Base-by-base conservation (phyloP, 2,113 vertebrate species). In the Morone chrysops region DNA sequence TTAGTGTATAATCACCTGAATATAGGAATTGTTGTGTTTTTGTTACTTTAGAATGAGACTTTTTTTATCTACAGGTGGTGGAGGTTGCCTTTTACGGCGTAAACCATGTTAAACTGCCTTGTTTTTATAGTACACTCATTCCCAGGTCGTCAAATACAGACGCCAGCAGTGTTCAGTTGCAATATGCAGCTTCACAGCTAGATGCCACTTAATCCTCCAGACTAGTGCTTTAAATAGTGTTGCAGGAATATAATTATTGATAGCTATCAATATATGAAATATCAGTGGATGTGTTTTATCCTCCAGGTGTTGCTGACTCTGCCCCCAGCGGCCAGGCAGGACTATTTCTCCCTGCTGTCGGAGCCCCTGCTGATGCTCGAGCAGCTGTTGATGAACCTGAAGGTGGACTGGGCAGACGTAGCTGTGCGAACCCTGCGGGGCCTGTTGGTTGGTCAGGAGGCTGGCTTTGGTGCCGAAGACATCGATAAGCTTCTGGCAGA, bases 381-480 rank as follows among this genome's bases (percentile, higher is more conserved):
- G 78, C 98, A 99, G 93, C 95, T 99, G 16, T 92, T 99, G 84
- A 99, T 99, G 98, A 99, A 99, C 89, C 96, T 99, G 93, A 98
- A 99, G 89, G 98, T 99, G 84, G 97, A 99, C 59, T 99, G 98
- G 97, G 96, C 94, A 5, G 94, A 96, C 0, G 75, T 95, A 0
- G 97, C 96, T 0, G 95, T 99, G 60, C 93, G 92, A 56, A 97
- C 95, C 0, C 94, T 99, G 60, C 95, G 93, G 50, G 95, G 95
- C 14, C 95, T 97, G 38, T 89, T 98, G 78, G 80, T 94, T 1
- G 93, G 94, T n/a, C 96, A 96, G 86, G 96, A 98, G 61, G 91
- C 95, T 0, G 95, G 96, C 81, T 96, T 99, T 80, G 90, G 93
- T 4, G 22, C 91, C 6, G 94, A 96, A 17, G 96, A 98, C 60